Evolutionary conservation across 2,797 vertebrate species (phyloP).

Genomic region (Micrastur ruficollis): DNA sequence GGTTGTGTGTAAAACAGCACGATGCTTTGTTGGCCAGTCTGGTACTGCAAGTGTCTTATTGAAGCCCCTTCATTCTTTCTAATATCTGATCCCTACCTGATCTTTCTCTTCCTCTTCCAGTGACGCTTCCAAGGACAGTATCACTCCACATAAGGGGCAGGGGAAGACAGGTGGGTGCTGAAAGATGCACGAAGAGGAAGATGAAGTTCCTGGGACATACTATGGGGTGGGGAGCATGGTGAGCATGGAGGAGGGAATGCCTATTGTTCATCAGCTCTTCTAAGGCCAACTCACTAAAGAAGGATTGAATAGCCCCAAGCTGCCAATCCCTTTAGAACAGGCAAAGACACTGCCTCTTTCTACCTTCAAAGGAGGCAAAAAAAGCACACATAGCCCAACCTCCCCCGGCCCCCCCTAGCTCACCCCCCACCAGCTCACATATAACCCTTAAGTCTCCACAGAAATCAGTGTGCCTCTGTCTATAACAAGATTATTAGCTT

Average conservation of each 20-base stretch:
- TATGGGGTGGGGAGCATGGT: neutral
- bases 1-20: neutral
- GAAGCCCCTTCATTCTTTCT: conserved; percentile 26
- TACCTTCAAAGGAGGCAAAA: neutral
- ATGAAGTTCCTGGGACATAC: conserved; percentile 32
- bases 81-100: conserved; percentile 57
- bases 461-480: neutral
- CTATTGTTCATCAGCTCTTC: neutral
- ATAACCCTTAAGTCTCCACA: neutral
- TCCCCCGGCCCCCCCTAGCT: neutral
- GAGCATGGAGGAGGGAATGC: neutral
- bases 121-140: conserved; percentile 54
- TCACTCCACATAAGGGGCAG: conserved; percentile 66
- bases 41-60: neutral
- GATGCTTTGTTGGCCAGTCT: neutral
- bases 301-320: neutral
- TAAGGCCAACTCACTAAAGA: neutral
- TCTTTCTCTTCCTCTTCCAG: conserved; percentile 67
- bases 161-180: conserved; percentile 62
- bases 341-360: neutral
- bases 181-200: conserved; percentile 64
- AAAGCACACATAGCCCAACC: neutral
- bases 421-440: neutral
- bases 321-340: neutral
- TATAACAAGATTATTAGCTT: neutral